These are phyloP conservation scores for Schlechtendalia chinensis DNA, from an alignment of 1,140 invertebrate species.

Conservation along the genomic window DNA sequence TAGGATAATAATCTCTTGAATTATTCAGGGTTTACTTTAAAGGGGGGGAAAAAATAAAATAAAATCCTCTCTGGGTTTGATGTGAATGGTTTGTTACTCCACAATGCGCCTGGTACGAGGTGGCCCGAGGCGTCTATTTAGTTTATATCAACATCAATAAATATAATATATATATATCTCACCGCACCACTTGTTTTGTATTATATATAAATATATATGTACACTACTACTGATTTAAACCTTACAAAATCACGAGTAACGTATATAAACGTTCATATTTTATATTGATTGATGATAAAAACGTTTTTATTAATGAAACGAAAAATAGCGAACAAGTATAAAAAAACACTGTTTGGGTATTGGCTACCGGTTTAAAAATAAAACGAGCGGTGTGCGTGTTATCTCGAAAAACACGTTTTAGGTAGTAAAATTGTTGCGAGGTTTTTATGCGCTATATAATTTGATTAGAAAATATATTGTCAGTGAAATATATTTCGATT, in stretches of 20 bases:
- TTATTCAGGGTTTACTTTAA: constrained; percentile 15
- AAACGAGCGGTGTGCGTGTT: not conserved
- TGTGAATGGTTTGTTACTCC: not conserved
- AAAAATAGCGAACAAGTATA: not conserved
- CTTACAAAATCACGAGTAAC: not conserved
- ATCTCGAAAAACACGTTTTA: too few relatives aligned
- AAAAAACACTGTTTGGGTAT: not conserved
- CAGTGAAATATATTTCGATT: too few relatives aligned
- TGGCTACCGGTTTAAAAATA: not conserved
- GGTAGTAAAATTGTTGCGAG: not conserved
- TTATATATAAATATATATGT: not conserved
- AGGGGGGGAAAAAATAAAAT: not conserved
- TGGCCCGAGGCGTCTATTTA: not conserved
- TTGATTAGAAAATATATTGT: not conserved
- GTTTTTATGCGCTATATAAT: not conserved
- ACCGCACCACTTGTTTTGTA: not conserved
- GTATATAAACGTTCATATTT: not conserved
- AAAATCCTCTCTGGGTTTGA: constrained; percentile 9
- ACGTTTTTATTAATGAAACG: not conserved
- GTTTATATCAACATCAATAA: constrained; percentile 8
- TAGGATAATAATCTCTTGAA: constrained; percentile 25
- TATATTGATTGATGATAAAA: not conserved
- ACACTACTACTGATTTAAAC: not conserved
- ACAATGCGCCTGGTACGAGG: not conserved
- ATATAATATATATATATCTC: not conserved